These are phyloP conservation scores for Lasioglossum zephyrum DNA, from an alignment of 2,888 invertebrate species.

Conservation along the genomic window DNA sequence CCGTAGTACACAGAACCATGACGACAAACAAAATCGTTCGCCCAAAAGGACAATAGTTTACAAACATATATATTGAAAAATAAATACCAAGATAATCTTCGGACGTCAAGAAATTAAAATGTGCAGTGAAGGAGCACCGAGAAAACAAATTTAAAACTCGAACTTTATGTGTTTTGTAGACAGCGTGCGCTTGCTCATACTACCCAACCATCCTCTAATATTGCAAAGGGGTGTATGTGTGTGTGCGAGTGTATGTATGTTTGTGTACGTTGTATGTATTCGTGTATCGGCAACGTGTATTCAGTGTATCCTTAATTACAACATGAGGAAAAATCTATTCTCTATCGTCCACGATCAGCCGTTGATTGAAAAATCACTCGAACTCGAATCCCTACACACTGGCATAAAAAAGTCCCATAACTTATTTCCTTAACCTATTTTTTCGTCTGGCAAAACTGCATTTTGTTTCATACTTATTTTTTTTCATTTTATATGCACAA, in stretches of 20 bases:
- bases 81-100: background rate
- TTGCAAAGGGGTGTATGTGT: slow-evolving; percentile 26
- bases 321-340: slow-evolving; percentile 53
- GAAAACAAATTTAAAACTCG: slow-evolving; percentile 35
- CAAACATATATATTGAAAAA: background rate
- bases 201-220: slow-evolving; percentile 48
- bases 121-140: background rate
- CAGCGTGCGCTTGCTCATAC: slow-evolving; percentile 60
- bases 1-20: background rate
- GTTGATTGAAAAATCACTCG: slow-evolving; percentile 57
- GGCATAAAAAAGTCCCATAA: slow-evolving; percentile 71
- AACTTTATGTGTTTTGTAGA: slow-evolving; percentile 49
- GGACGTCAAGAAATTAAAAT: background rate
- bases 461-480: slow-evolving; percentile 13
- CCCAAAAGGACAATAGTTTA: background rate
- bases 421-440: slow-evolving; percentile 63
- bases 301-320: slow-evolving; percentile 41
- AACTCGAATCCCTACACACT: slow-evolving; percentile 62
- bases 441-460: slow-evolving; percentile 57
- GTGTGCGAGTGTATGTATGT: background rate
- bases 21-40: background rate
- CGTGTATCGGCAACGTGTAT: slow-evolving; percentile 29
- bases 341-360: slow-evolving; percentile 42
- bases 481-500: slow-evolving; percentile 51
- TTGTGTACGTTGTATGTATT: background rate